Evolutionary conservation across 1,140 invertebrate genomes (phyloP), one percentile per base, ranked within the genome.

Genomic region (Drosophila pandora): DNA sequence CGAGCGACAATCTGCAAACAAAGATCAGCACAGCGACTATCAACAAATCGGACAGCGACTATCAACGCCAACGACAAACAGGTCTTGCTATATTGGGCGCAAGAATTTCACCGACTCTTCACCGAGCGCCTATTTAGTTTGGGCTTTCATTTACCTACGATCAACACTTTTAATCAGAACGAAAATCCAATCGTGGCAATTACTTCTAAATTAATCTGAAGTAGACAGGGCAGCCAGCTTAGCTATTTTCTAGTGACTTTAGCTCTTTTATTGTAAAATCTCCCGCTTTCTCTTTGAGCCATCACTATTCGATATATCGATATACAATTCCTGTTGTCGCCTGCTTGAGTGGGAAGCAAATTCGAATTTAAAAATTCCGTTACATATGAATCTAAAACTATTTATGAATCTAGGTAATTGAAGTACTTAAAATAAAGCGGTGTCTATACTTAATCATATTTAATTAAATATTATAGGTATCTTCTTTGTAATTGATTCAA

Each of bases 1-100:
- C 47, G 50, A 64, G 45, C 21, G 65, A 76, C 81, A 81, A 62
- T 70, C 81, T 59, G 82, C 81, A 80, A 81, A 73, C 41, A 43
- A 43, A 43, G 41, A 43, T 43, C 41, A 43, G 17, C 41, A 43
- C 13, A 5, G 17, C n/a, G 41, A 43, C 7, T 39, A 68, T 23
- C 64, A 43, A 34, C 61, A 55, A 8, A 1, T 23, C 13, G 65
- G 64, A 47, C 49, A 55, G 57, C 17, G 1, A 17, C 17, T n/a
- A n/a, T n/a, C 13, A 54, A 17, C 47, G 48, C 41, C 32, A 75
- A 65, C 52, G 52, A 77, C 69, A 74, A 69, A 61, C 28, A 47
- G 30, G 57, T 69, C 53, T 77, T 80, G 81, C 76, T 67, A 70
- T 81, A 70, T 52, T 71, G 41, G 68, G 65, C 34, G 53, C 25